Evolutionary conservation across 1,140 invertebrate genomes (phyloP), one percentile per base, ranked within the genome.

Genomic region (Hypothenemus hampei): DNA sequence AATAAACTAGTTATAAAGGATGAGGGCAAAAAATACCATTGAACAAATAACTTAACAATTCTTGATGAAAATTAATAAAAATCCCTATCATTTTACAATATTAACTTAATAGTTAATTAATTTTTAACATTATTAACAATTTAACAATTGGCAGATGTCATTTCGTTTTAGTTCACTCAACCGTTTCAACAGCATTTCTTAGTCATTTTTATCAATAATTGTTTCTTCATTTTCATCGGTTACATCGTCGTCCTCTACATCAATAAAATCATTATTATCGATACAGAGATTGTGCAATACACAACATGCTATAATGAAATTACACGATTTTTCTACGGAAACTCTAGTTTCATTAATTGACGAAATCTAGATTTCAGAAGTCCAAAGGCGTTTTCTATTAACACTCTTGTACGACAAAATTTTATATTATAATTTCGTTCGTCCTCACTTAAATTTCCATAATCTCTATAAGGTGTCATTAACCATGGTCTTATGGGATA

Each of bases 321-420:
- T 60, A 18, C 57, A 48, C 15, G 59, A 58, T 5, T 56, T 59
- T 23, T 65, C 37, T 6, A 72, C 61, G 20, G 15, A 36, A 68
- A 54, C 36, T 70, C 64, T 15, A 65, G 15, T 44, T 57, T 47
- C 24, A 60, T 62, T 16, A 73, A 50, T 58, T 70, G 61, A 6
- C 65, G 47, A 46, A 70, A 73, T 10, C 68, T 24, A 20, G 37
- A 37, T 54, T 73, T 73, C 26, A 74, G 49, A 2, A 67, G 19
- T 8, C 64, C 63, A 63, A 69, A 70, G 7, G 61, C 48, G 53
- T 67, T 64, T 55, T 72, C 69, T 24, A 73, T 69, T 40, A 50
- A 23, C 3, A 69, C 59, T 29, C 69, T 35, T 18, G 54, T 60
- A 41, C 46, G n/a, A 52, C 45, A 62, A 37, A 65, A 62, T 36